Evolutionary conservation across 2,113 vertebrate genomes (phyloP).

Genomic region (Phoxinus phoxinus): DNA sequence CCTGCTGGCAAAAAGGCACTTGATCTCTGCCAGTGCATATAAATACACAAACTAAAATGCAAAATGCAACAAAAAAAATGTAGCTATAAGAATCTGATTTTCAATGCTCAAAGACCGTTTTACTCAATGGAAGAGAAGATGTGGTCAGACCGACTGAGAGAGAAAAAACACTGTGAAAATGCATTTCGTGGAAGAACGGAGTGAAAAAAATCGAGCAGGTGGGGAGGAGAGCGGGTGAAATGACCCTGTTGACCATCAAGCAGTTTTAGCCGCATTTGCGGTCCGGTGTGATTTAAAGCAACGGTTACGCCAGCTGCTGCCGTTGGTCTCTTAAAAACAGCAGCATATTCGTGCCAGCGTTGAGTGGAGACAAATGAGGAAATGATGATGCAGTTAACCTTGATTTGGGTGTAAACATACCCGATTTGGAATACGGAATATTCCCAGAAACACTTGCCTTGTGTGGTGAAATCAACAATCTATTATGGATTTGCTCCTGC

Average conservation of each 20-base stretch:
- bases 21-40: constrained; percentile 58
- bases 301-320: not conserved
- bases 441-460: not conserved
- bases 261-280: constrained; percentile 21
- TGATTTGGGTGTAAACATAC: constrained; percentile 1
- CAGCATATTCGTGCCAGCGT: not conserved
- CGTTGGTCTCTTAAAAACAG: constrained; percentile 9
- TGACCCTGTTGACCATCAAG: constrained; percentile 17
- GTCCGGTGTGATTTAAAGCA: constrained; percentile 39
- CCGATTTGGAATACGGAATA: not conserved
- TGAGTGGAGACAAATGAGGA: constrained; percentile 25
- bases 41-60: constrained; percentile 40
- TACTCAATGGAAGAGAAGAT: constrained; percentile 37
- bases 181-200: constrained; percentile 10
- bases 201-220: constrained; percentile 16
- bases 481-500: not conserved
- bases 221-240: constrained; percentile 20
- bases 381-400: constrained; percentile 36
- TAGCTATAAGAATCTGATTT: constrained; percentile 13
- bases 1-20: constrained; percentile 53
- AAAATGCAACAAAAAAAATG: constrained; percentile 38
- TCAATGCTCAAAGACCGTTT: constrained; percentile 16
- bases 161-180: constrained; percentile 24
- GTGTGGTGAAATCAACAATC: not conserved
- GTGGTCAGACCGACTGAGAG: constrained; percentile 12